Percentiles rank a stretch among this genome's conserved stretches.
Conservation (phyloP, 2,888 invertebrate species). For the Leptinotarsa haldemani region DNA sequence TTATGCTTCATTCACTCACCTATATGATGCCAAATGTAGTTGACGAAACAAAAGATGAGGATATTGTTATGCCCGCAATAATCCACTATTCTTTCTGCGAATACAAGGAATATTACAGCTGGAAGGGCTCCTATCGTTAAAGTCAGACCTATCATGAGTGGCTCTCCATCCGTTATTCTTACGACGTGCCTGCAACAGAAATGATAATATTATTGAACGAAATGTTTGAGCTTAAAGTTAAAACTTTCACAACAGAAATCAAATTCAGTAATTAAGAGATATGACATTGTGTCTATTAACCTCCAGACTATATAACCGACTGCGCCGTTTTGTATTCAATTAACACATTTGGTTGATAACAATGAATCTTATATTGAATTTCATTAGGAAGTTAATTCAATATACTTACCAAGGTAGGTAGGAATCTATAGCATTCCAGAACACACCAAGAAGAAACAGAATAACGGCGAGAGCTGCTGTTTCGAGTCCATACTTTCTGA, state of each 20-base stretch:
- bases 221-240: too few relatives aligned
- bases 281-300: too few relatives aligned
- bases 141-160: constrained; percentile 74
- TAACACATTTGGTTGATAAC: too few relatives aligned
- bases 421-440: constrained; percentile 85
- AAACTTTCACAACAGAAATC: too few relatives aligned
- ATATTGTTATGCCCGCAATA: constrained; percentile 86
- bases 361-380: too few relatives aligned
- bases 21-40: constrained; percentile 82
- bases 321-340: neutral
- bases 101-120: constrained; percentile 78
- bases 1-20: constrained; percentile 65
- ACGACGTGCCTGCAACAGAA: constrained; percentile 70
- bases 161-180: constrained; percentile 68
- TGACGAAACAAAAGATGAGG: constrained; percentile 83
- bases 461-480: constrained; percentile 77
- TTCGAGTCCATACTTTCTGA: constrained; percentile 81
- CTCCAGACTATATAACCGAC: neutral
- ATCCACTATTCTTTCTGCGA: constrained; percentile 85
- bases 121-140: constrained; percentile 77
- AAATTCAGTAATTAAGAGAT: too few relatives aligned
- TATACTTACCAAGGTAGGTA: constrained; percentile 77
- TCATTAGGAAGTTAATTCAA: neutral
- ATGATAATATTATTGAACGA: neutral
- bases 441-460: constrained; percentile 77